Base-by-base conservation (phyloP, 2,797 vertebrate genomes). In the Anas georgica region DNA sequence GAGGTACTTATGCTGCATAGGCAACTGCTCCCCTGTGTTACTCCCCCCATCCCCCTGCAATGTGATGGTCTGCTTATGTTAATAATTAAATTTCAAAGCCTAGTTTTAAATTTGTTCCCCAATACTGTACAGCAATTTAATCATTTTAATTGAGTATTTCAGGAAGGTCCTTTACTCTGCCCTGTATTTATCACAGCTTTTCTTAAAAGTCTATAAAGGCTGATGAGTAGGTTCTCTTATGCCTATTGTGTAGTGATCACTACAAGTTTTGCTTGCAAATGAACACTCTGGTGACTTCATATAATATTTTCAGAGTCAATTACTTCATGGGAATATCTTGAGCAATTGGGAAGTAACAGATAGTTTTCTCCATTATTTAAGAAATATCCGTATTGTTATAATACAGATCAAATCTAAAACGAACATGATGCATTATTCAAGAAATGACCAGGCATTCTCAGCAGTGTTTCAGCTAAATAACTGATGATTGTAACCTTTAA, bases 401-500 rank as follows among this genome's bases (percentile, higher is more conserved):
- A 97, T 97, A 97, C 94, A 97, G 96, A 97, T 97, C 92, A 97
- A 96, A 96, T 97, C 95, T 97, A 80, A 94, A 97, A 91, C 93
- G 96, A 97, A 91, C 84, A 92, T 95, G 97, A 98, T 98, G 96
- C 97, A 97, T 98, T 98, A 98, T 98, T 97, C 97, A 98, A 96
- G 91, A 95, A 98, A 97, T 98, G 97, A 97, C 98, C 97, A 95
- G 95, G 81, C 95, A 41, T 97, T 98, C 94, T 97, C 95, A 96
- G 96, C 95, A 97, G 93, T 96, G 96, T 97, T 98, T 97, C 96
- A 97, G 92, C 97, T 97, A 98, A 98, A 98, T 98, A 98, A 98
- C 98, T 97, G 98, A 98, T 98, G 98, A 98, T 98, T 97, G 98
- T 98, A 98, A 98, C 98, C 98, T 98, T 98, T 98, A 98, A 98